Conservation (phyloP, 1,140 invertebrate genomes). For the Heliconius hermathena region DNA sequence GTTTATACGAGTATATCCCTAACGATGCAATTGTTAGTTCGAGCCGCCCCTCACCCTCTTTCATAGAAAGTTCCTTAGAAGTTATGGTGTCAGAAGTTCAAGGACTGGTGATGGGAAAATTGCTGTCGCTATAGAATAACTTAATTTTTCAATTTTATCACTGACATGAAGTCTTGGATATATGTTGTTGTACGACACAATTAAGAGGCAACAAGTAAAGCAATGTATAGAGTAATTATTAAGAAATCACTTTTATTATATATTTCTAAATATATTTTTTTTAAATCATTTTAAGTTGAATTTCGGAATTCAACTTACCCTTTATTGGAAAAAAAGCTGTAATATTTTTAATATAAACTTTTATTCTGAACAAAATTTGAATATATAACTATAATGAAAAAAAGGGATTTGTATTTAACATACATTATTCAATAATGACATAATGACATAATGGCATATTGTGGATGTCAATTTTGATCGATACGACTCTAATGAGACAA, state of each 20-base stretch:
- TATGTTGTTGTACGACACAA: background rate
- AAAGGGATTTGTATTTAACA: background rate
- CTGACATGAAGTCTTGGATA: background rate
- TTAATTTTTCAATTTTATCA: background rate
- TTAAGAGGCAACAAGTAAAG: too few species aligned
- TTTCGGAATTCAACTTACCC: too few species aligned
- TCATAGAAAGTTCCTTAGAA: background rate
- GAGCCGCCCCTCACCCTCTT: background rate
- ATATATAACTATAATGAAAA: too few species aligned
- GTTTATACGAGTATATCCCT: background rate
- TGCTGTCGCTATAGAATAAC: background rate
- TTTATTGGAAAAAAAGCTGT: too few species aligned
- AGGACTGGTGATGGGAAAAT: background rate
- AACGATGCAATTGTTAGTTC: background rate
- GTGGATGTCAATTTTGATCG: background rate
- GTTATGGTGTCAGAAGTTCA: constrained; percentile 14
- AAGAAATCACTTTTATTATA: too few species aligned
- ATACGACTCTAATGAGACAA: background rate
- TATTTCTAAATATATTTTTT: too few species aligned
- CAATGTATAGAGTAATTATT: too few species aligned
- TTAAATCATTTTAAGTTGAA: too few species aligned
- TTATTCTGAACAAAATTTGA: too few species aligned
- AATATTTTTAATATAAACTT: too few species aligned
- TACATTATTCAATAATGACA: background rate
- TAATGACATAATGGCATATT: background rate